Evolutionary conservation across 2,113 vertebrate genomes (phyloP).

Genomic region (Ornithorhynchus anatinus): DNA sequence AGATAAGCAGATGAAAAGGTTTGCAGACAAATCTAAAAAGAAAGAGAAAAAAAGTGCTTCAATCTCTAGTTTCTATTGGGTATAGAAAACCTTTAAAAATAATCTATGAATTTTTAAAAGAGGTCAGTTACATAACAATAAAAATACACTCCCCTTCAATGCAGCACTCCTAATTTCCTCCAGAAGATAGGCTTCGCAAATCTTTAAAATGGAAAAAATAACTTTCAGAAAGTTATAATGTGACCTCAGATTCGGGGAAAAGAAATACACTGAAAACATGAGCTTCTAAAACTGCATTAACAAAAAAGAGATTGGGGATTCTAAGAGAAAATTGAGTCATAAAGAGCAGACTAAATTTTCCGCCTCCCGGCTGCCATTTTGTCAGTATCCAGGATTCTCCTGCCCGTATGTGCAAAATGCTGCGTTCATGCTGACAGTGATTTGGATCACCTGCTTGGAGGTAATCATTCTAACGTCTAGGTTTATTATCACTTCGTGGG

Average conservation of each 20-base stretch:
- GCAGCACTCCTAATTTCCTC: background rate
- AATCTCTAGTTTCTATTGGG: conserved; percentile 21
- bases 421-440: too few species aligned
- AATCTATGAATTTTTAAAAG: conserved; percentile 48
- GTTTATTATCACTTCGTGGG: too few species aligned
- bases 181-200: conserved; percentile 1
- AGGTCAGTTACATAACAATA: conserved; percentile 21
- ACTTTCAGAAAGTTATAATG: background rate
- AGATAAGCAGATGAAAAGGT: conserved; percentile 1
- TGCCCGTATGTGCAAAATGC: too few species aligned
- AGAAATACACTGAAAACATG: background rate
- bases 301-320: background rate
- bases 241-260: background rate
- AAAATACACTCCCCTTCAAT: conserved; percentile 16
- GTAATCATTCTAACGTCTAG: too few species aligned
- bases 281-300: background rate
- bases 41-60: background rate
- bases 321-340: background rate
- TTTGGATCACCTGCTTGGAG: too few species aligned
- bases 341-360: background rate
- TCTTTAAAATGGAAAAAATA: conserved; percentile 6
- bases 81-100: conserved; percentile 33
- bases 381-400: background rate
- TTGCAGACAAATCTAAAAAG: background rate
- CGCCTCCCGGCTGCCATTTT: background rate